Conservation (phyloP, 2,113 vertebrate genomes). For the Rhabdomys dilectus region DNA sequence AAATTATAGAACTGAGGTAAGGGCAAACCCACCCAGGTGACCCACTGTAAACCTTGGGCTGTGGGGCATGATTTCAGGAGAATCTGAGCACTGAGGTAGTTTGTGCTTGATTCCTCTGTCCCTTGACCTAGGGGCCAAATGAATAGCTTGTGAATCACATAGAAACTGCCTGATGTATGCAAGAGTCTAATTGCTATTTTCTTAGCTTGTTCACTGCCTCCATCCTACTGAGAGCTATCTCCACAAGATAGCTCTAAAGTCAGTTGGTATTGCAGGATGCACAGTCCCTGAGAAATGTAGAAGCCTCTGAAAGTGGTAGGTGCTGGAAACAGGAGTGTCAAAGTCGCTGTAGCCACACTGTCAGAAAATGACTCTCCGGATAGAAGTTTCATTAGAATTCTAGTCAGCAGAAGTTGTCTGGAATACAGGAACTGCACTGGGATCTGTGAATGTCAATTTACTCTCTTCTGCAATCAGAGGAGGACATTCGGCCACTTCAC, state of each 20-base stretch:
- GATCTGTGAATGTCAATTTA: not conserved
- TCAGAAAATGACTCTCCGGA: not conserved
- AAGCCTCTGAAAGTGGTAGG: not conserved
- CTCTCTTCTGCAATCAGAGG: not conserved
- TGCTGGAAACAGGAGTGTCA: not conserved
- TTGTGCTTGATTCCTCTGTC: not conserved
- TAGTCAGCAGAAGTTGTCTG: not conserved
- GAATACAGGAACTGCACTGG: not conserved
- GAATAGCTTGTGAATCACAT: not conserved
- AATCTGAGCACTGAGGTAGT: not conserved
- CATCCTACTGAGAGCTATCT: not conserved
- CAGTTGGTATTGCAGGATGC: not conserved
- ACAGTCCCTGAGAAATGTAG: not conserved
- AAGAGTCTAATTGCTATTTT: not conserved
- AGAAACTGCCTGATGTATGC: not conserved
- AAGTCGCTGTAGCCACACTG: not conserved
- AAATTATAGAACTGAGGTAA: not conserved
- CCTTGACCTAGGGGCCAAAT: not conserved
- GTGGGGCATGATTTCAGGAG: not conserved
- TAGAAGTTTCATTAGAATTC: not conserved
- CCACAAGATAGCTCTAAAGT: not conserved
- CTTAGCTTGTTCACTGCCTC: not conserved
- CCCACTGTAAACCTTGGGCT: not conserved
- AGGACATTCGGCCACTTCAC: not conserved
- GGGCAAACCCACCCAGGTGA: not conserved